A percentile compares a stretch with the other conserved stretches of the same genome.
These are phyloP conservation scores for Scolopax mira DNA, from an alignment of 2,113 vertebrate species.

Conservation along the genomic window DNA sequence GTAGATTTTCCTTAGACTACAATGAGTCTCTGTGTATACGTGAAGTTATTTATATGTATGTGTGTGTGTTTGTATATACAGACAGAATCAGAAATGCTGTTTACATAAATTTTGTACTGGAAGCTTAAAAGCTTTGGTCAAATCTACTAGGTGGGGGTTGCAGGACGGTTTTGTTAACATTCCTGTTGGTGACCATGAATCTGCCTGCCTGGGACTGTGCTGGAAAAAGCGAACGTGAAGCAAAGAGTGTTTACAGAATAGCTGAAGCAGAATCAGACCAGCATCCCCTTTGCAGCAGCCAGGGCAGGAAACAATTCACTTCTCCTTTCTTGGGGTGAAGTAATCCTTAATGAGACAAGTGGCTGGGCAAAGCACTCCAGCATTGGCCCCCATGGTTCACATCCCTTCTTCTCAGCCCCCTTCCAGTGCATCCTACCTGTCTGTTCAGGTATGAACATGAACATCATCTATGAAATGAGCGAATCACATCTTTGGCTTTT, in stretches of 20 bases:
- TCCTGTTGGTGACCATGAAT: fast-evolving
- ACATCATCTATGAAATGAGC: neutral
- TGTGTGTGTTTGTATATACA: neutral
- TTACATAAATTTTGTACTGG: neutral
- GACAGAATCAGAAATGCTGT: neutral
- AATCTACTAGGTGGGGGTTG: fast-evolving
- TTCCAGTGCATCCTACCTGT: neutral
- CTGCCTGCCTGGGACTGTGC: neutral
- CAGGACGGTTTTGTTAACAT: neutral
- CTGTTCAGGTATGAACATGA: neutral
- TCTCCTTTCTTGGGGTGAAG: neutral
- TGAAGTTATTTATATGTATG: fast-evolving
- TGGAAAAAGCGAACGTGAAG: neutral
- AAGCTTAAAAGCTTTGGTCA: neutral
- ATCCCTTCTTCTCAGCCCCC: neutral
- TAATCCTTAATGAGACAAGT: fast-evolving
- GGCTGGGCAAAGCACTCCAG: fast-evolving
- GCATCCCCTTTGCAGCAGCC: neutral
- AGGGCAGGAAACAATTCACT: neutral
- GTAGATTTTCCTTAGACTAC: neutral
- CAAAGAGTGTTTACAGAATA: neutral
- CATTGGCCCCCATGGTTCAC: neutral
- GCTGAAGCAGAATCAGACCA: neutral
- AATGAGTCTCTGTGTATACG: neutral
- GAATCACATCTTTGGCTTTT: neutral